Evolutionary conservation across 2,888 invertebrate genomes (phyloP), one percentile per base, ranked within the genome.

Genomic region (Zaprionus bogoriensis): DNA sequence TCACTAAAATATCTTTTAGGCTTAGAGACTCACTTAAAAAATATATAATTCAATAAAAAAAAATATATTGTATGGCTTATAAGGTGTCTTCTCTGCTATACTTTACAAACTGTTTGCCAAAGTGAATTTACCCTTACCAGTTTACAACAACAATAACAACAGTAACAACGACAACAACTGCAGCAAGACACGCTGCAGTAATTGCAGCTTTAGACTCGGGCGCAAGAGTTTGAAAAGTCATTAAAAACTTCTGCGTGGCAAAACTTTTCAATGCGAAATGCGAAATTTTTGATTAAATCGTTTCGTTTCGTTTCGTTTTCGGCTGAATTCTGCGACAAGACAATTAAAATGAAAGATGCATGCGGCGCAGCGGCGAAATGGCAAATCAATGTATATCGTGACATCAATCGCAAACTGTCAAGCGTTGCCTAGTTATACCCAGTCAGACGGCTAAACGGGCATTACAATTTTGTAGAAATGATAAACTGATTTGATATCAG

Each of bases 371-470:
- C 55, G 71, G 63, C 71, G 58, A 73, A 85, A 78, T 66, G 66
- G 75, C 73, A 78, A 89, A 88, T 89, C 89, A 89, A 89, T 89
- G 84, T 87, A 89, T 89, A 87, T 86, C 89, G 89, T 89, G 89
- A 89, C 89, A 79, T 77, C 82, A 88, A 87, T 89, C 72, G 71
- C 47, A 74, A 83, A 74, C n/a, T n/a, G n/a, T n/a, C n/a, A n/a
- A n/a, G n/a, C n/a, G n/a, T n/a, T n/a, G n/a, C n/a, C n/a, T n/a
- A n/a, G n/a, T n/a, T n/a, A n/a, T n/a, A n/a, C n/a, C n/a, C n/a
- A n/a, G n/a, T n/a, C n/a, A n/a, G n/a, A n/a, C n/a, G n/a, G n/a
- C n/a, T n/a, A n/a, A n/a, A n/a, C n/a, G n/a, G n/a, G n/a, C n/a
- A n/a, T n/a, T n/a, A n/a, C n/a, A n/a, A n/a, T n/a, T n/a, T n/a